Base-by-base conservation (phyloP, 2,888 invertebrate species). In the Spodoptera picta region DNA sequence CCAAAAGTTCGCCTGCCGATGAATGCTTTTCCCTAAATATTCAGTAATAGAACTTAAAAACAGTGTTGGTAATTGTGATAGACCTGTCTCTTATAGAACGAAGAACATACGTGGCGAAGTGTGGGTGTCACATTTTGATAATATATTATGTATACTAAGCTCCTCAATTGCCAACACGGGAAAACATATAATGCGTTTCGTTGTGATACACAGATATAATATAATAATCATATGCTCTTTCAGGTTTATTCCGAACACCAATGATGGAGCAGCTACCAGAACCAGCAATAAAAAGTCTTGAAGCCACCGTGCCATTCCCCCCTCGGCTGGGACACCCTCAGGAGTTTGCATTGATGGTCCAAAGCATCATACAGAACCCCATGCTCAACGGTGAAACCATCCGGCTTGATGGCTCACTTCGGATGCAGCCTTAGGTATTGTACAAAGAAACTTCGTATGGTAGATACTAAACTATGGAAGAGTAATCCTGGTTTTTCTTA, bases 331-430 rank as follows among this genome's bases (percentile, higher is more conserved):
- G 96, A 0, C 77, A 88, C 0, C 95, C 96, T 0, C 87, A 93
- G 0, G 96, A 96, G 73, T 96, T 90, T 52, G 96, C 95, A 0
- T 83, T 90, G 1, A 85, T 96, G 1, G 95, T 93, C 0, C 95
- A 95, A 72, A 87, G 92, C 49, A 95, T 96, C 57, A 93, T 96
- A 47, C 95, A 95, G 75, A 96, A 96, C 85, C 92, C 95, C 0
- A 87, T 95, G 89, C 85, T 96, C 23, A 96, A 96, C 58, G 96
- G 95, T 0, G 96, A 96, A 81, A 95, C 95, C 2, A 95, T 96
- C 74, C 91, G 96, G 54, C 82, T 96, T 10, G 96, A 96, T 67
- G 96, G 95, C 47, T 95, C 95, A 19, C 83, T 96, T 6, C 91
- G 96, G 81, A 95, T 96, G 96, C 95, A 95, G 79, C 92, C 95